Evolutionary conservation across 2,113 vertebrate species (phyloP), one percentile per base, ranked within the genome.

Genomic region (Salvator merianae): DNA sequence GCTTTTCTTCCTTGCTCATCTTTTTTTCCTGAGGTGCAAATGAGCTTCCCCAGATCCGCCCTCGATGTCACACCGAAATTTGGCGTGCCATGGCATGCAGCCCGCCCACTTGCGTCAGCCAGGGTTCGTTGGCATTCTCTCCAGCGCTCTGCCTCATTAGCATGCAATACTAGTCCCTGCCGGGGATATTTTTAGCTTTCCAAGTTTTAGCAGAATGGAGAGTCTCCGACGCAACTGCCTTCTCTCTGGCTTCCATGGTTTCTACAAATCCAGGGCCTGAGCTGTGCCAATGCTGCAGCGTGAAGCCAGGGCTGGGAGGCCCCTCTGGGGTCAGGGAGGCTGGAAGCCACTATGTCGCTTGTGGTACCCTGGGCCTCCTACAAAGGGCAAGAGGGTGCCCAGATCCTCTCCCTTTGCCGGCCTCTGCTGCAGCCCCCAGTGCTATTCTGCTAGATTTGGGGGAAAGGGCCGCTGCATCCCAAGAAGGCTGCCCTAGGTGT

Each of bases 161-260:
- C 20, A 79, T 55, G 82, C 8, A 0, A 43, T 34, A 36, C 76
- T 66, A 80, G 32, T 77, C 75, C 13, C 84, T 34, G 75, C 18
- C 14, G 32, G 43, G 28, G 62, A 76, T 53, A 86, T 83, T 87
- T 89, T 89, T 88, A 89, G 40, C 81, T 43, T 65, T 65, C 34
- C 43, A 32, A 24, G 73, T 84, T 88, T 75, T 32, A 87, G 84
- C 79, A 53, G 75, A 76, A 63, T 77, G 47, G 65, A 71, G 71
- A 26, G 28, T 68, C 77, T 88, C 50, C n/a, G 71, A 28, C 43
- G 43, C 43, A 68, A 30, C 30, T 77, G n/a, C 38, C 63, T 87
- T 36, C 65, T 38, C 71, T 53, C 36, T 32, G 43, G 38, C 40
- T 5, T 10, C 47, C 26, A 10, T 26, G 59, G 30, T 34, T 68